Conservation (phyloP, 92 coral and sea anemone species). For the Umimayanthus chanpuru region DNA sequence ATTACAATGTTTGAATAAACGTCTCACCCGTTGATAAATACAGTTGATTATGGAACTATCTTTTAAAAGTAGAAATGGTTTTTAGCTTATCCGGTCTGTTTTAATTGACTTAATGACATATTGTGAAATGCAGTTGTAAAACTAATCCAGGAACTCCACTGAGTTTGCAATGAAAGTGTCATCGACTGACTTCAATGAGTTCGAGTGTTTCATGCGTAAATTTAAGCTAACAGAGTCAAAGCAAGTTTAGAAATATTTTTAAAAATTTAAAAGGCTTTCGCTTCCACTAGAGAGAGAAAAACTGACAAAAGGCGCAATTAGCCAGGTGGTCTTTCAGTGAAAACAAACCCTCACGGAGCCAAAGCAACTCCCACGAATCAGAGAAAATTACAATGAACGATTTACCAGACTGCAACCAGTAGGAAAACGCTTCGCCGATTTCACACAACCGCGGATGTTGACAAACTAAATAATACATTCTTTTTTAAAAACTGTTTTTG, state of each 20-base stretch:
- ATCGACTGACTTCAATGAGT: background rate
- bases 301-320: background rate
- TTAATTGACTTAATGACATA: background rate
- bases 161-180: constrained; percentile 6
- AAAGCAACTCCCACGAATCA: background rate
- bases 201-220: background rate
- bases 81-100: constrained; percentile 7
- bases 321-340: constrained; percentile 15
- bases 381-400: constrained; percentile 17
- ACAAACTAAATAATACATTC: background rate
- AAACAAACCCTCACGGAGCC: constrained; percentile 12
- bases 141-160: background rate
- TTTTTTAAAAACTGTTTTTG: background rate
- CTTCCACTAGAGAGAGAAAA: background rate
- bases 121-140: background rate
- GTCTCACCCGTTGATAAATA: background rate
- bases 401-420: background rate
- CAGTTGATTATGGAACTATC: background rate
- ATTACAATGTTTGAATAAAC: background rate
- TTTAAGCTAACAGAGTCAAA: background rate
- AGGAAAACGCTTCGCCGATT: background rate
- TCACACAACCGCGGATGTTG: background rate
- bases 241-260: background rate
- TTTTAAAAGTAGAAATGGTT: background rate
- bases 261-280: background rate